Evolutionary conservation across 2,888 invertebrate species (phyloP), one percentile per base, ranked within the genome.

Genomic region (Pollenia amentaria): DNA sequence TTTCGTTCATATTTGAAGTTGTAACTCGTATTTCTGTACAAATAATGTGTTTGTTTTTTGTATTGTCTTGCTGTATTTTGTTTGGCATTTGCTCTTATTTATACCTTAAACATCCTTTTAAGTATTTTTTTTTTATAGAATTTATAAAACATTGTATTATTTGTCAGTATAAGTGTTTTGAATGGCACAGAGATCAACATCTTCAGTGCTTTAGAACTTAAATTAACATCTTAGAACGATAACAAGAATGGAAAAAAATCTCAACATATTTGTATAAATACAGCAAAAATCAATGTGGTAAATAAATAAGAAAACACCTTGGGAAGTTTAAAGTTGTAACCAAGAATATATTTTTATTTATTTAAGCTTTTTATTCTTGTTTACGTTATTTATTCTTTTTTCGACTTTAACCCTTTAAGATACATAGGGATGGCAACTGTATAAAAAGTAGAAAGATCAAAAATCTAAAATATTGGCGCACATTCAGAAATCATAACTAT

Each of bases 141-240:
- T 73, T 76, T 76, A 46, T 62, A 83, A 70, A 83, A 57, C 55
- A 77, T 69, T 77, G 64, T 65, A 40, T 64, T 75, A 83, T 84
- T 76, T 72, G 70, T 83, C 65, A 62, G 70, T 48, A 21, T 48
- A 84, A 69, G 57, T 57, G 70, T 78, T 46, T 76, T 60, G 53
- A 67, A 73, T 84, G 78, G 67, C 78, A 73, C 82, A 79, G 62
- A 84, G 84, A 84, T 79, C 84, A 84, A 82, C 84, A 84, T 60
- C 67, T 69, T 79, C 67, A 67, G 48, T 69, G 72, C 21, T 73
- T 60, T 53, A 53, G 67, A 73, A 67, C 38, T 60, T 21, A 84
- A 84, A 75, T 79, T 82, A 76, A 82, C 69, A 82, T 76, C 82
- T 82, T 76, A 69, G 57, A 75, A 67, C 48, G 72, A 73, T 55